Percentiles rank a stretch among this genome's conserved stretches.
Evolutionary conservation across 2,797 vertebrate genomes (phyloP).

Genomic region (Paramormyrops hopkinsi): DNA sequence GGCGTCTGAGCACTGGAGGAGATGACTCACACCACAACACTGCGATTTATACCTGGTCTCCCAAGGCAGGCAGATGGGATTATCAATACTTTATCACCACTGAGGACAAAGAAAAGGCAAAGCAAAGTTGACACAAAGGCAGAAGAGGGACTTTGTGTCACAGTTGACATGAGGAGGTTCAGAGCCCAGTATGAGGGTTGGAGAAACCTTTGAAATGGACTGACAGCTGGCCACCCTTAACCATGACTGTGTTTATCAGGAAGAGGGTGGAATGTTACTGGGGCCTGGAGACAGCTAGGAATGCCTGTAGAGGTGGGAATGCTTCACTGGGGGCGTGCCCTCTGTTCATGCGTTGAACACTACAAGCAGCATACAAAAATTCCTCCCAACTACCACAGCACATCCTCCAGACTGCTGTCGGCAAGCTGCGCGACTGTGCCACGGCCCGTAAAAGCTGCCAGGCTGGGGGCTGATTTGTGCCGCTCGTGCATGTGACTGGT

Average conservation of each 20-base stretch:
- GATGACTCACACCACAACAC: constrained; percentile 4
- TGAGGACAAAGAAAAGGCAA: not conserved
- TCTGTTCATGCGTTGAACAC: not conserved
- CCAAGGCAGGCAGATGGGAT: not conserved
- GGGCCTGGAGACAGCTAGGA: not conserved
- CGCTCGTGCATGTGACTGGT: not conserved
- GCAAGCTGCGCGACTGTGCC: not conserved
- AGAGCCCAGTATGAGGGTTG: not conserved
- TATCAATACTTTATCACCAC: not conserved
- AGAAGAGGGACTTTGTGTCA: not conserved
- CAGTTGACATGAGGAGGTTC: not conserved
- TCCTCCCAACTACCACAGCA: not conserved
- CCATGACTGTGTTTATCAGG: not conserved
- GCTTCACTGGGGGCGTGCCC: not conserved
- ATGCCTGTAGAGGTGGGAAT: not conserved
- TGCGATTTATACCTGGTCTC: not conserved
- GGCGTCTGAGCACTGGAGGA: not conserved
- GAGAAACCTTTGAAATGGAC: not conserved
- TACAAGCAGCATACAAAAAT: not conserved
- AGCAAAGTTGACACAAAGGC: not conserved
- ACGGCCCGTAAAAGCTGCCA: not conserved
- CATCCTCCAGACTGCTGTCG: not conserved
- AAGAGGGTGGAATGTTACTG: not conserved
- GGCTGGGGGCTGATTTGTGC: not conserved
- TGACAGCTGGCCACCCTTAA: not conserved